Evolutionary conservation across 2,113 vertebrate genomes (phyloP).

Genomic region (Nansenia antarctica): DNA sequence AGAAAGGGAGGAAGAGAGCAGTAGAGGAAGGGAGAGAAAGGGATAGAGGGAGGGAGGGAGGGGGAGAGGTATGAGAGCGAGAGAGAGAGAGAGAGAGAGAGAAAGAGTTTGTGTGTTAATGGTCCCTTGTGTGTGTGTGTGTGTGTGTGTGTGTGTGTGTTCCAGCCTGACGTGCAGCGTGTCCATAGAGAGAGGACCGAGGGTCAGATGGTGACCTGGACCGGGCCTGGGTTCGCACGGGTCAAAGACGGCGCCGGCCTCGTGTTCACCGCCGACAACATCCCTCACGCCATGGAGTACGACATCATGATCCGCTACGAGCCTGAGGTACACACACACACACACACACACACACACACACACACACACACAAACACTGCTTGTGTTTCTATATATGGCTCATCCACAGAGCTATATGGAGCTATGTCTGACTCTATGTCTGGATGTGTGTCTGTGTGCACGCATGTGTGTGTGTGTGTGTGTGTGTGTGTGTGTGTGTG

Average conservation of each 20-base stretch:
- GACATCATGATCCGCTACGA: constrained; percentile 86
- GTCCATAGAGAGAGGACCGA: constrained; percentile 58
- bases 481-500: neutral
- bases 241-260: constrained; percentile 84
- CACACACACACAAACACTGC: no score
- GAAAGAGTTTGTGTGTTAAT: neutral
- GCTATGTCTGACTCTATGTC: neutral
- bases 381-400: no score
- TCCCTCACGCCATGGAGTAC: constrained; percentile 86
- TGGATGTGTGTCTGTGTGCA: constrained; percentile 7
- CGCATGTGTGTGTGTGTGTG: neutral
- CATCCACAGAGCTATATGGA: no score
- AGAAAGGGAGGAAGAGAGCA: no score
- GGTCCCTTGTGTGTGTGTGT: neutral
- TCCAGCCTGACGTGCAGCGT: constrained; percentile 76
- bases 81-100: no score
- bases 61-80: no score
- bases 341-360: no score
- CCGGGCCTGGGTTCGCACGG: constrained; percentile 78
- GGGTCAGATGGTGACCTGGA: constrained; percentile 79
- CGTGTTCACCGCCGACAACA: constrained; percentile 77
- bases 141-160: constrained; percentile 19
- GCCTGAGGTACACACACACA: constrained; percentile 78
- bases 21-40: no score
- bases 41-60: no score